Conservation (phyloP, 2,797 vertebrate species). For the Ptychadena robeensis region DNA sequence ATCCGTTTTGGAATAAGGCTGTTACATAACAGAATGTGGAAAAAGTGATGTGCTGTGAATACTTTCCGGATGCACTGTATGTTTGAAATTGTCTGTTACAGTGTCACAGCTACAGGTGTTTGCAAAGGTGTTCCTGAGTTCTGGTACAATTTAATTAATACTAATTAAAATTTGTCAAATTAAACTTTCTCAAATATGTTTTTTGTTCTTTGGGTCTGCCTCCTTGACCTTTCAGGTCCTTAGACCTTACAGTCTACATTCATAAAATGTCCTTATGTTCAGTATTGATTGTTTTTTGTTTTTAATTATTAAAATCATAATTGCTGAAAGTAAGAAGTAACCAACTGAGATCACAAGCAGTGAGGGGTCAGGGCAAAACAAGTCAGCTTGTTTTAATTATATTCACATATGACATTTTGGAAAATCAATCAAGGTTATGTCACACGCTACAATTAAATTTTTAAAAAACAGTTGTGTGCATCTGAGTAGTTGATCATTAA, state of each 20-base stretch:
- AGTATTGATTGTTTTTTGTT: conserved; percentile 2
- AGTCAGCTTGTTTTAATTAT: conserved; percentile 26
- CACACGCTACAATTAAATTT: conserved; percentile 23
- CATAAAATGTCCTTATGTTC: conserved; percentile 9
- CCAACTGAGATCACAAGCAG: conserved; percentile 1
- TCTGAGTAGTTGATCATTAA: conserved; percentile 36
- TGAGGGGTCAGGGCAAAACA: not conserved
- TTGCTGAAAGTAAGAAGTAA: conserved; percentile 7
- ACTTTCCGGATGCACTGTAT: too few species aligned
- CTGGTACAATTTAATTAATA: too few species aligned
- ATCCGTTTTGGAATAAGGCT: too few species aligned
- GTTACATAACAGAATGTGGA: too few species aligned
- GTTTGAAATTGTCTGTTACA: too few species aligned
- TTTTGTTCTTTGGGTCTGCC: too few species aligned
- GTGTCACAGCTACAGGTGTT: too few species aligned
- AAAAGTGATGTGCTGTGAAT: too few species aligned
- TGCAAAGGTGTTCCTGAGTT: too few species aligned
- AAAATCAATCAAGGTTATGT: conserved; percentile 52
- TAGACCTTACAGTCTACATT: not conserved
- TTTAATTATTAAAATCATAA: conserved; percentile 17
- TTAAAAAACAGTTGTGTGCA: conserved; percentile 18
- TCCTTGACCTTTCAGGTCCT: too few species aligned
- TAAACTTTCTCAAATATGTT: too few species aligned
- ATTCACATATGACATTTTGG: conserved; percentile 43
- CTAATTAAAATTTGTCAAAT: too few species aligned